Percentiles rank a stretch among this genome's conserved stretches.
These are phyloP conservation scores for Clarias pachynema DNA, from an alignment of 2,797 vertebrate species.

Conservation along the genomic window DNA sequence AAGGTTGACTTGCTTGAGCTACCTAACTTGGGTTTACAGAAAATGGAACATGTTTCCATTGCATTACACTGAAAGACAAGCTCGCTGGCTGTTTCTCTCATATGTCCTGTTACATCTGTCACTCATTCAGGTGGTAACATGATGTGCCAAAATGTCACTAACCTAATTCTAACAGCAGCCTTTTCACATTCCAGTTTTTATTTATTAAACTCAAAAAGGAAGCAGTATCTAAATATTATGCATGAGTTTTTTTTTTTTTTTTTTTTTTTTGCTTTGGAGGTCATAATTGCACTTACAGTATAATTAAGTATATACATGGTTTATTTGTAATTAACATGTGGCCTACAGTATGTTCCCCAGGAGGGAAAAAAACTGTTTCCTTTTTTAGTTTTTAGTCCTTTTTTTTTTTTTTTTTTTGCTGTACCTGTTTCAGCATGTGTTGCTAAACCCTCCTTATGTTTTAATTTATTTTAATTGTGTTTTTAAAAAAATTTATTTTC, in stretches of 20 bases:
- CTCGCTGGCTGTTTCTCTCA: background rate
- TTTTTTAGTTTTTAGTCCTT: conserved; percentile 34
- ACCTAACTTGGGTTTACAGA: conserved; percentile 23
- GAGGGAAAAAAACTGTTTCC: conserved; percentile 14
- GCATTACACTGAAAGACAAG: conserved; percentile 23
- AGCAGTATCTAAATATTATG: background rate
- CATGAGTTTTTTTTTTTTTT: background rate
- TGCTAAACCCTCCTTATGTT: conserved; percentile 23
- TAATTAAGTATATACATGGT: background rate
- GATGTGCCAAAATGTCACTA: conserved; percentile 52
- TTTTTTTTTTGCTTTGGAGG: background rate
- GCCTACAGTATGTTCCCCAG: conserved; percentile 5
- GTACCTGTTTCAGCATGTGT: conserved; percentile 33
- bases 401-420: conserved; percentile 20
- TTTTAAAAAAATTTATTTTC: conserved; percentile 15
- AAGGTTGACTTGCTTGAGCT: conserved; percentile 40
- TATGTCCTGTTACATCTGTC: conserved; percentile 29
- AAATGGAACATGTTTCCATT: conserved; percentile 27
- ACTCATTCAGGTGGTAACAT: conserved; percentile 26
- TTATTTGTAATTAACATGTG: background rate
- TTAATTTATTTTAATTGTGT: conserved; percentile 52
- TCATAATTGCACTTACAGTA: background rate
- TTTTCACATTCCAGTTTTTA: conserved; percentile 32
- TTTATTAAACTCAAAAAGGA: conserved; percentile 46
- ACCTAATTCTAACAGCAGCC: conserved; percentile 31